phyloP scores from a whole-genome alignment of 2,113 vertebrate species.

The Toxotes jaculatrix region DNA sequence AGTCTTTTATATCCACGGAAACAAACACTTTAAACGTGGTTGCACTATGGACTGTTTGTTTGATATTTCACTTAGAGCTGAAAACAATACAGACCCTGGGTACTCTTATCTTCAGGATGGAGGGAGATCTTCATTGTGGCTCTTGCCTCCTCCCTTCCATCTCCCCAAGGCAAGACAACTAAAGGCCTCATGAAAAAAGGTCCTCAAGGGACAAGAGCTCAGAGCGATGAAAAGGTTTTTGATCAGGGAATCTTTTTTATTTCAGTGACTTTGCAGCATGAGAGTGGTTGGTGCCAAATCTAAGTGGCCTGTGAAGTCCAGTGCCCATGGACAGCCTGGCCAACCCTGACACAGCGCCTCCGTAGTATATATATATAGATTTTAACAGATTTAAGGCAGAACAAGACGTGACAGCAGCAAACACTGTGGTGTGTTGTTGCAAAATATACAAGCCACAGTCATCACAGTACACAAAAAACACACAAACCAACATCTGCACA shows the following conservation, averaged over 20 bases:
- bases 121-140: constrained; percentile 36
- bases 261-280: constrained; percentile 53
- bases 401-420: constrained; percentile 41
- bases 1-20: constrained; percentile 30
- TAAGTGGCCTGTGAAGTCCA: constrained; percentile 56
- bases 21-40: constrained; percentile 54
- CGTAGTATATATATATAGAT: too few relatives aligned
- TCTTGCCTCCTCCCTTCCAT: neutral
- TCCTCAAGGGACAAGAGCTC: constrained; percentile 36
- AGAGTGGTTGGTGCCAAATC: constrained; percentile 57
- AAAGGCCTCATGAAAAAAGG: constrained; percentile 39
- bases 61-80: constrained; percentile 38
- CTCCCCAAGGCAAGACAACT: constrained; percentile 31
- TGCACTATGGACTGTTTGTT: constrained; percentile 16
- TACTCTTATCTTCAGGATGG: constrained; percentile 38
- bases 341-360: constrained; percentile 53
- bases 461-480: neutral
- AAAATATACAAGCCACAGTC: constrained; percentile 36
- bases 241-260: constrained; percentile 43
- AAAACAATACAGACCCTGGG: constrained; percentile 50
- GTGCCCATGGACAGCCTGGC: constrained; percentile 41
- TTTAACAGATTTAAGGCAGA: constrained; percentile 55
- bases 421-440: constrained; percentile 25
- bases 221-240: constrained; percentile 65
- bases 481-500: constrained; percentile 40